Conservation (phyloP, 2,113 vertebrate genomes). For the Columba janthina region DNA sequence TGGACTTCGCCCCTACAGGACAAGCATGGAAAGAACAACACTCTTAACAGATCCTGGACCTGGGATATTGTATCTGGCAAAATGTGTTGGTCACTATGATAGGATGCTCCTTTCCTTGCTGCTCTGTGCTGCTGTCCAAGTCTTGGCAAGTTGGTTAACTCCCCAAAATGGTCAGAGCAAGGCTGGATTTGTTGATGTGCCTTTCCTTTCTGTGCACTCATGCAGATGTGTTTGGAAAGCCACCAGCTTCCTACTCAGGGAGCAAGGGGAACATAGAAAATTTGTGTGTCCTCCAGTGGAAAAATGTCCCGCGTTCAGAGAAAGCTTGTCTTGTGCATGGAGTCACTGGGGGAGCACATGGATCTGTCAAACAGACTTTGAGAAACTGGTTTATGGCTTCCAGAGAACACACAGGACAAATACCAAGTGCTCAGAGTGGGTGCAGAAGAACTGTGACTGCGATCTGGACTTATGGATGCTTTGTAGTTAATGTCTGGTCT, state of each 20-base stretch:
- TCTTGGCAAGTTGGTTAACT: background rate
- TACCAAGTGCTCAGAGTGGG: accelerated
- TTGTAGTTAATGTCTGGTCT: background rate
- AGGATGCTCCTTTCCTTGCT: background rate
- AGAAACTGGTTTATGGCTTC: background rate
- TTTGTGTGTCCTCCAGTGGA: background rate
- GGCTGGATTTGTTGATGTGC: background rate
- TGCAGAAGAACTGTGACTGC: background rate
- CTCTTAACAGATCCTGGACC: background rate
- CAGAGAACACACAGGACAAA: background rate
- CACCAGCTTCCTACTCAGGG: background rate
- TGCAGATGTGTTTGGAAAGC: background rate
- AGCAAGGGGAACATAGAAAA: background rate
- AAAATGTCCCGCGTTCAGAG: background rate
- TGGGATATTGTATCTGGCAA: background rate
- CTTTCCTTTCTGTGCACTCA: background rate
- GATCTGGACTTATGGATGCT: background rate
- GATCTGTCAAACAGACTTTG: background rate
- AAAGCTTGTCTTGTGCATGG: background rate
- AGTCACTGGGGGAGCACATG: background rate
- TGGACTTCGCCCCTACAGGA: background rate
- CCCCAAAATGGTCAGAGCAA: background rate
- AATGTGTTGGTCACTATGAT: accelerated
- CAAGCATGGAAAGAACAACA: background rate
- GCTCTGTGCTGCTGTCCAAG: background rate